Evolutionary conservation across 2,888 invertebrate genomes (phyloP).

Genomic region (Apodemia duryi): DNA sequence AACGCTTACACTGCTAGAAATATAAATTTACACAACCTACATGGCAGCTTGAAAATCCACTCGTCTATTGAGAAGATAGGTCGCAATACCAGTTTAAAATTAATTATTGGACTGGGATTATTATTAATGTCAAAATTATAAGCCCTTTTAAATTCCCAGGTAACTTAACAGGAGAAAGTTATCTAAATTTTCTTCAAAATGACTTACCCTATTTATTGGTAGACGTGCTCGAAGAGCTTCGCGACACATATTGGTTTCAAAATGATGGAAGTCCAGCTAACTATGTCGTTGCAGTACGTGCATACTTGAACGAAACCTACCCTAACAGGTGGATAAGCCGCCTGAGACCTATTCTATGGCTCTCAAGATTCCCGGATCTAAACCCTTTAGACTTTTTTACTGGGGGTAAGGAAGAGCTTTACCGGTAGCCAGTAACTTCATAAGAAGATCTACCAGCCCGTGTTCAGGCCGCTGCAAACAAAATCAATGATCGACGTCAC

Average conservation of each 20-base stretch:
- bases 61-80: too few relatives aligned
- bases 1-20: too few relatives aligned
- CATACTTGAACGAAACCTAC: neutral
- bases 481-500: neutral
- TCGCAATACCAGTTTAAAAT: too few relatives aligned
- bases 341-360: neutral
- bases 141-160: too few relatives aligned
- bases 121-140: too few relatives aligned
- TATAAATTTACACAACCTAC: too few relatives aligned
- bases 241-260: neutral
- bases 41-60: too few relatives aligned
- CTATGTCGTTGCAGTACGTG: neutral
- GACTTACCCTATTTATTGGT: too few relatives aligned
- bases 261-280: neutral
- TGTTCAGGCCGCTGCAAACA: neutral
- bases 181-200: too few relatives aligned
- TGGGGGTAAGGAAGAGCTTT: neutral
- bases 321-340: neutral
- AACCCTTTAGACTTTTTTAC: neutral
- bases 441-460: neutral
- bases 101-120: too few relatives aligned
- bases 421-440: neutral
- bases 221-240: too few relatives aligned
- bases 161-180: too few relatives aligned
- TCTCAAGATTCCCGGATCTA: neutral